Evolutionary conservation across 2,888 invertebrate genomes (phyloP), one percentile per base, ranked within the genome.

Genomic region (Conomelus anceps): DNA sequence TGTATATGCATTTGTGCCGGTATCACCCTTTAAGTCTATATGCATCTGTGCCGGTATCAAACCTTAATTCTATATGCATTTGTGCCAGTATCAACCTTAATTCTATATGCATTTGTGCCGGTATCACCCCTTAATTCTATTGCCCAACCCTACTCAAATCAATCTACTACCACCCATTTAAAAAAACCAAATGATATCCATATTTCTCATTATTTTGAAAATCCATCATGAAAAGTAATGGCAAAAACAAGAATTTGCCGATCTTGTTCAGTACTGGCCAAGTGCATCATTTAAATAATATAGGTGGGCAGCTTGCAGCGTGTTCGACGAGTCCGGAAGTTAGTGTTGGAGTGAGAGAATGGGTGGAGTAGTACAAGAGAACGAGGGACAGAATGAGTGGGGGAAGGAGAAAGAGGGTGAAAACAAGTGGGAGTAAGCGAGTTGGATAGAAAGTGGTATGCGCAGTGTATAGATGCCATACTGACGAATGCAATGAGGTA

Each of bases 341-440:
- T 34, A 41, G 88, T 41, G 88, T 23, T 26, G 22, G 88, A 88
- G 88, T 9, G 88, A 41, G 88, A 88, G 63, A 88, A n/a, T n/a
- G n/a, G n/a, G n/a, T n/a, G 88, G 9, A 63, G 22, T 22, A 41
- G 3, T 23, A 22, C 23, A 34, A 22, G 23, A 9, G 63, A 63
- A n/a, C 20, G 4, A 13, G 63, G 20, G 63, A n/a, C 1, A 13
- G n/a, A 63, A 13, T 7, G 9, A 34, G 34, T 34, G 34, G 3
- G 34, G 26, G 26, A 4, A 26, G 63, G 63, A 63, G 63, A n/a
- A 63, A n/a, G 63, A 63, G 63, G n/a, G 26, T 26, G 4, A 26
- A n/a, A 63, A 34, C 13, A 17, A 84, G 88, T 22, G 84, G 84
- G 22, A 23, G 29, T 63, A 63, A 84, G 20, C 23, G 41, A 20